Evolutionary conservation across 2,113 vertebrate genomes (phyloP).

Genomic region (Piprites chloris): DNA sequence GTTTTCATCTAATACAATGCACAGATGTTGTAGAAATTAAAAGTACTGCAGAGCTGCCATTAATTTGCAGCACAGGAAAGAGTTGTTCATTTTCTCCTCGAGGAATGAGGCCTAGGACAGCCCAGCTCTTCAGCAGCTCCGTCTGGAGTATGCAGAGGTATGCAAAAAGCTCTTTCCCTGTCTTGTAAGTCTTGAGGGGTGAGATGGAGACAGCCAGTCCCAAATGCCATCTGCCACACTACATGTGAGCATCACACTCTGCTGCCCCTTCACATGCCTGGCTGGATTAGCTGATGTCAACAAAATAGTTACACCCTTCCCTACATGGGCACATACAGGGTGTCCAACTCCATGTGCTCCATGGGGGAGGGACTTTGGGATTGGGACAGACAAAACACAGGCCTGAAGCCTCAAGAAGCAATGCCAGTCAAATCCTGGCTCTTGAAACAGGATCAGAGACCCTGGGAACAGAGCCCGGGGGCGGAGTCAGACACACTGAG

Average conservation of each 20-base stretch:
- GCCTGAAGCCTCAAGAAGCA: not conserved
- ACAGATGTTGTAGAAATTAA: not conserved
- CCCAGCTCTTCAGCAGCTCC: not conserved
- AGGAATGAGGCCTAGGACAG: not conserved
- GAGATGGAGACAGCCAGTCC: conserved; percentile 42
- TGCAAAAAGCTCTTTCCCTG: not conserved
- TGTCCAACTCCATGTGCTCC: not conserved
- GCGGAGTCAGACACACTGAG: not conserved
- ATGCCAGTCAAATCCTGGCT: not conserved
- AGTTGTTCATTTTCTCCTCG: not conserved
- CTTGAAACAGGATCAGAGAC: not conserved
- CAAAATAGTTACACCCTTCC: conserved; percentile 15
- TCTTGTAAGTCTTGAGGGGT: not conserved
- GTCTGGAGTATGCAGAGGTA: not conserved
- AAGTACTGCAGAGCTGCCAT: not conserved
- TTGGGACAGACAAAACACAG: not conserved
- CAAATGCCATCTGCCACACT: not conserved
- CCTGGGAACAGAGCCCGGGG: not conserved
- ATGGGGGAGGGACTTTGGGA: not conserved
- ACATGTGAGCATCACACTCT: conserved; percentile 39
- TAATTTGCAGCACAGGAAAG: not conserved
- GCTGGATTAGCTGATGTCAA: conserved; percentile 20
- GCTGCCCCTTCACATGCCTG: not conserved
- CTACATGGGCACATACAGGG: not conserved
- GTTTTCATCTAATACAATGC: not conserved